Base-by-base conservation (phyloP, 2,888 invertebrate species). In the Parnassius orleans region DNA sequence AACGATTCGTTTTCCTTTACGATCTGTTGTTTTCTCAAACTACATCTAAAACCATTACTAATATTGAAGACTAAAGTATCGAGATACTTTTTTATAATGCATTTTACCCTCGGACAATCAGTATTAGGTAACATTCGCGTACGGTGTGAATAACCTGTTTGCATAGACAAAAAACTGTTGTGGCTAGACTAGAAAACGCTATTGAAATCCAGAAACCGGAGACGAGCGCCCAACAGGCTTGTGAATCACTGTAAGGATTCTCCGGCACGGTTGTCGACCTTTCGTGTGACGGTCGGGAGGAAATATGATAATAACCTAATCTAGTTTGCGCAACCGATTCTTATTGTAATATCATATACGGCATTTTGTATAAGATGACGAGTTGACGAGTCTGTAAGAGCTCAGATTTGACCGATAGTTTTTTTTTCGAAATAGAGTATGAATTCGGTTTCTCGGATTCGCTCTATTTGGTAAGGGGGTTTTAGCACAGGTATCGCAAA, bases 201-300 rank as follows among this genome's bases (percentile, higher is more conserved):
- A 33, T 33, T 57, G 46, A 63, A 55, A 57, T 63, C 58, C 63
- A 63, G 63, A 63, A 63, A 63, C 55, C 63, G 46, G 58, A 63
- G 59, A 63, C 63, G 43, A 24, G 55, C 60, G 47, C 57, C 53
- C 62, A 47, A 55, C 54, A 46, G 46, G 63, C 62, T 62, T 62
- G 57, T 63, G 63, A 63, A 55, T 63, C 54, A 60, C 50, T 60
- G 51, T 63, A 63, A 63, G 63, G 63, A 63, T 63, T 63, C 63
- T 55, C 52, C 42, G 14, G n/a, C 9, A 7, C 33, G 59, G 54
- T 52, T 55, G 46, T 41, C 55, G 55, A 52, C 63, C 59, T 57
- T 41, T 54, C 48, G 24, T n/a, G 15, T 58, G 50, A 62, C 50
- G 48, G 42, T 42, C 44, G 24, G 53, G 50, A 57, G 53, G 46